Base-by-base conservation (phyloP, 2,113 vertebrate genomes). In the Paratilapia polleni region DNA sequence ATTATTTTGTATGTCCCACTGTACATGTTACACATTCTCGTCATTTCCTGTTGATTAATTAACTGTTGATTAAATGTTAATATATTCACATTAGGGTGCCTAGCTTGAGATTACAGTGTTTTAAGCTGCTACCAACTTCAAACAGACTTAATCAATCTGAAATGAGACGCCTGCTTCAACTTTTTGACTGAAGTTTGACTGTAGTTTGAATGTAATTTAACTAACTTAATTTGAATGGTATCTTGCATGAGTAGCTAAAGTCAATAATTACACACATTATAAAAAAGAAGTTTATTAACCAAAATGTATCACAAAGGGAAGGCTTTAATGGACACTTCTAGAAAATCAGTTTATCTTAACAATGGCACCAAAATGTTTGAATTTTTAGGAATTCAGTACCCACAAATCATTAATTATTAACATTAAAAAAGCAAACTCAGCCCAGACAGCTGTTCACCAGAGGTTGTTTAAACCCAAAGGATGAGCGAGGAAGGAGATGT, bases 61-160 rank as follows among this genome's bases (percentile, higher is more conserved):
- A 26, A 11, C 22, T 43, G 6, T 66, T 47, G 20, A 80, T 80
- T n/a, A 36, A 73, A 56, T 70, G 75, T 34, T 73, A 63, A 41
- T 78, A 49, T 59, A 43, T 36, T 43, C 58, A 64, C 41, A 64
- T 2, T 3, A 14, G 47, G n/a, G 14, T 57, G 78, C 36, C 28
- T 59, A 1, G 41, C 28, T 64, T 58, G 34, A 66, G 61, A 56
- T 8, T 57, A n/a, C 58, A 8, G 17, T 20, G 2, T n/a, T 47
- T 4, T 49, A 77, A 79, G 68, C 81, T 47, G 19, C 58, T 14
- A 9, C 38, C 26, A 62, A 76, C 79, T 82, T 92, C 70, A 87
- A 83, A 87, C 41, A 62, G 81, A 80, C 59, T 61, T 43, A 41
- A 66, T 80, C 62, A 82, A 9, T 5, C 62, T 52, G 31, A 54